Evolutionary conservation across 2,888 invertebrate genomes (phyloP), one percentile per base, ranked within the genome.

Genomic region (Bhutanitis thaidina): DNA sequence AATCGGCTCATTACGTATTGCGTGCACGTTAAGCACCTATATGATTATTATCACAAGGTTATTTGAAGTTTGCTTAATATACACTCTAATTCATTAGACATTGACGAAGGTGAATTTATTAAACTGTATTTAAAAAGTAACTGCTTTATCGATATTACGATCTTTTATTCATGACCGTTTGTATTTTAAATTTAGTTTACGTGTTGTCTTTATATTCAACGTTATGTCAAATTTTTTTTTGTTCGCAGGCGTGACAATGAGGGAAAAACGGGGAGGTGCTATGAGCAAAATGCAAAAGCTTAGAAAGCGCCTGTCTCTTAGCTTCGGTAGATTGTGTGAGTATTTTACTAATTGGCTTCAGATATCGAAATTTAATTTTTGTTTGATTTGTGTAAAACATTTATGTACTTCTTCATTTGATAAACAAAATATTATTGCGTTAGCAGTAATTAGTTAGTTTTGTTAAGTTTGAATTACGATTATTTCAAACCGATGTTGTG

Each of bases 271-370:
- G 85, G 95, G 95, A 66, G 96, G 96, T 71, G 96, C 97, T 65
- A 92, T 97, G 81, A 95, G 96, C 84, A 93, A 95, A 87, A 96
- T 96, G 91, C 97, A 98, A 90, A 97, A 97, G 91, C 93, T 98
- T 76, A 96, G 97, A 91, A 97, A 97, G 91, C 93, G 97, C 84
- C 93, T 98, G 78, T 97, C 97, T 77, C 96, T 97, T 86, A 97
- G 97, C 91, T 97, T 98, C 91, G 97, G 97, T 83, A 93, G 97
- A 93, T 92, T 98, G 90, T 96, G 97, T 98, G 91, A 97, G 97
- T 96, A 77, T 57, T 15, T 43, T 10, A n/a, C n/a, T 7, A 30
- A 48, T 40, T 40, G 48, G 48, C 41, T 48, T 41, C 52, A 14
- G 43, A 20, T 51, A 38, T 41, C 14, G 12, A 48, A 43, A 52